Evolutionary conservation across 2,888 invertebrate species (phyloP), one percentile per base, ranked within the genome.

Genomic region (Athalia circularis): DNA sequence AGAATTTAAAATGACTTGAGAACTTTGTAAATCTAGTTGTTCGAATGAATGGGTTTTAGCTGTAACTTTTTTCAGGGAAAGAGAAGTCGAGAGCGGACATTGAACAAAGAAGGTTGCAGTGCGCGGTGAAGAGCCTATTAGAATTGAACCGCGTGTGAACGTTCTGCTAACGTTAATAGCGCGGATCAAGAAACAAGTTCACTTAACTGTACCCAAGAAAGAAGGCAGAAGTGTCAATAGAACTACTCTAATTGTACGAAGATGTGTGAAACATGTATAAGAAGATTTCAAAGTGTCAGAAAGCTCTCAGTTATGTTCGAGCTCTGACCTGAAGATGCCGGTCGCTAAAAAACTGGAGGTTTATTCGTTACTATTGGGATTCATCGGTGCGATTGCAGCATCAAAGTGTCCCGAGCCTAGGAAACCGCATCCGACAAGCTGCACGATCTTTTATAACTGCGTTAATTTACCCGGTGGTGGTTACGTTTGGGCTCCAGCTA

Each of bases 381-480:
- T 75, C 47, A 9, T 57, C 1, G 72, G 13, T 13, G 7, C 59
- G 4, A 15, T n/a, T 4, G 8, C 47, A n/a, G 81, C 86, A n/a
- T 88, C 87, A 8, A 87, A 84, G 68, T 89, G 89, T 72, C 88
- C 88, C 15, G 86, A 87, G 79, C 61, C 83, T 13, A 84, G 84
- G 80, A 89, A 87, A 81, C 85, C 88, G 8, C 88, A 90, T 78
- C 80, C 83, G 9, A 87, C 86, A 5, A 86, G 87, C 68, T 90
- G 89, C 64, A 84, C 81, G n/a, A 83, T 88, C 79, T 90, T 87
- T 83, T 89, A 88, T 67, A 87, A 85, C 59, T 90, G 89, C 59
- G 82, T 88, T 13, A 88, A 88, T 84, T 67, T 88, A 13, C 88
- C 88, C 0, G 82, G 81, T 43, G 86, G 84, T 9, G 86, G 85